A percentile compares a stretch with the other conserved stretches of the same genome.
phyloP scores from a whole-genome alignment of 2,113 vertebrate genomes.

The Romanogobio albipinnatus region DNA sequence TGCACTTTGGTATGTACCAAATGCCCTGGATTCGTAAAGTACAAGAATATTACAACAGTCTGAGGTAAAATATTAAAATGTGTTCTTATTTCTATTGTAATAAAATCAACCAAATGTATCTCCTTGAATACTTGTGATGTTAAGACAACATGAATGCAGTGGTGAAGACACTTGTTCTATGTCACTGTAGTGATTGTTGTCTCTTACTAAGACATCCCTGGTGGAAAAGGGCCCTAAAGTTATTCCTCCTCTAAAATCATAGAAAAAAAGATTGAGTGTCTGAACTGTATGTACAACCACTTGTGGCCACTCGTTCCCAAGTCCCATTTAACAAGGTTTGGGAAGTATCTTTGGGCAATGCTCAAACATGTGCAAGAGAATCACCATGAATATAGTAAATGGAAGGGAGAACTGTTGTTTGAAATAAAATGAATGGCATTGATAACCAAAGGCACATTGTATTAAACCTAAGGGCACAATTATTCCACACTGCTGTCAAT shows the following conservation, averaged over 20 bases:
- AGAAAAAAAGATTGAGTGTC: conserved; percentile 36
- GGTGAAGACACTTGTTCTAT: conserved; percentile 70
- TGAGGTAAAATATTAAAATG: conserved; percentile 78
- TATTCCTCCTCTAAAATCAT: conserved; percentile 34
- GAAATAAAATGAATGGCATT: conserved; percentile 74
- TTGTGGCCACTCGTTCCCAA: conserved; percentile 35
- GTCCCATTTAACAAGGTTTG: conserved; percentile 34
- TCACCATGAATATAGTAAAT: conserved; percentile 53
- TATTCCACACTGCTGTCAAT: conserved; percentile 74
- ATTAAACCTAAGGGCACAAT: conserved; percentile 83
- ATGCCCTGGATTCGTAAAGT: conserved; percentile 90
- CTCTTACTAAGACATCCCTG: conserved; percentile 57
- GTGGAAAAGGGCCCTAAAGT: conserved; percentile 50
- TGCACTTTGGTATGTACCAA: conserved; percentile 99
- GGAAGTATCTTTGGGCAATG: conserved; percentile 56
- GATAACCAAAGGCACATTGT: conserved; percentile 92
- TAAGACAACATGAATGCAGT: conserved; percentile 71
- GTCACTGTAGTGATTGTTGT: conserved; percentile 60
- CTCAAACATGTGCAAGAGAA: conserved; percentile 50
- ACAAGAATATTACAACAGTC: conserved; percentile 78
- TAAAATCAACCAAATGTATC: conserved; percentile 72
- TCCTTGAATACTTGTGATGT: conserved; percentile 73
- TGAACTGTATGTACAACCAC: conserved; percentile 47
- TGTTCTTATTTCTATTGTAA: conserved; percentile 75
- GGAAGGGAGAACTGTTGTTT: conserved; percentile 64